These are phyloP conservation scores for Tiliqua scincoides DNA, from an alignment of 2,113 vertebrate species.

Conservation along the genomic window DNA sequence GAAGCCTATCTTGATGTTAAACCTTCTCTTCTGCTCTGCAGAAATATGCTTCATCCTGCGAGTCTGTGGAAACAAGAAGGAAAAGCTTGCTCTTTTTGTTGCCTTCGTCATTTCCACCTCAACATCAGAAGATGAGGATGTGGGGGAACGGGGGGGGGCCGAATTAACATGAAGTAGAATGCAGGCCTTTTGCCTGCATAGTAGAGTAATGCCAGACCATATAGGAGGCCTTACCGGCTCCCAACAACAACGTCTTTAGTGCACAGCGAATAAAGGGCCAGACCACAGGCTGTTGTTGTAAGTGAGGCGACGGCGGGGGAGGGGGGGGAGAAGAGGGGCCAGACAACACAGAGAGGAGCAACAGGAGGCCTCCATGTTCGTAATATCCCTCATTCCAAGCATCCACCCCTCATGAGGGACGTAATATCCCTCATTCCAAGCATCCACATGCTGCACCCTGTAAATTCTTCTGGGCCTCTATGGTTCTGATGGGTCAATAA, in stretches of 20 bases:
- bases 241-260: background rate
- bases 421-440: background rate
- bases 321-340: too few species aligned
- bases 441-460: too few species aligned
- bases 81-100: background rate
- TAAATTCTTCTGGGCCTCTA: background rate
- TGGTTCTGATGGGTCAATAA: background rate
- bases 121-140: background rate
- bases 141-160: background rate
- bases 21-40: constrained; percentile 93
- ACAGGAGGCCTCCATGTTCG: background rate
- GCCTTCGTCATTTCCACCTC: background rate
- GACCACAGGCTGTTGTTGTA: background rate
- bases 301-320: too few species aligned
- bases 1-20: constrained; percentile 92
- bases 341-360: background rate
- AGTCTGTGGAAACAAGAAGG: constrained; percentile 73
- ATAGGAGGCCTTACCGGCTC: too few species aligned
- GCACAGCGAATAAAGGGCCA: background rate
- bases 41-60: constrained; percentile 89
- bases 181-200: background rate
- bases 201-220: background rate
- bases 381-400: background rate
- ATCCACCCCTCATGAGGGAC: background rate
- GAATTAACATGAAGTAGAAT: background rate